Conservation (phyloP, 2,888 invertebrate species). For the Carpatolechia fugitivella region DNA sequence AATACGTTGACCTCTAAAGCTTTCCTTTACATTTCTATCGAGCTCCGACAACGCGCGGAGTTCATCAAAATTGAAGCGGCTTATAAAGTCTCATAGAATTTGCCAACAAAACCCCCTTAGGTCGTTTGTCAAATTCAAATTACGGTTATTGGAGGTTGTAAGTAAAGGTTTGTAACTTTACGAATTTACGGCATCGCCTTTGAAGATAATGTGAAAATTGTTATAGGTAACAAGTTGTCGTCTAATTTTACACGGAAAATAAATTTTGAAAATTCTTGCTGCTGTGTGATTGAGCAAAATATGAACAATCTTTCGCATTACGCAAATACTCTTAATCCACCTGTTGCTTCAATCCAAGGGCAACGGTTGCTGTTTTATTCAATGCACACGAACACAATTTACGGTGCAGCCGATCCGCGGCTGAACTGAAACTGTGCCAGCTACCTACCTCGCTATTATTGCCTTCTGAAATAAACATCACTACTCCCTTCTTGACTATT, state of each 20-base stretch:
- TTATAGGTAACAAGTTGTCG: too few relatives aligned
- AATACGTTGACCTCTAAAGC: neutral
- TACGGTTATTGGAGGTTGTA: constrained; percentile 15
- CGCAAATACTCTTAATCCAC: constrained; percentile 18
- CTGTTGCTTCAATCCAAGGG: constrained; percentile 41
- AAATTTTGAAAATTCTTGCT: too few relatives aligned
- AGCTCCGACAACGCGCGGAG: constrained; percentile 7
- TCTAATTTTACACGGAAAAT: neutral
- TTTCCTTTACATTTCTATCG: neutral
- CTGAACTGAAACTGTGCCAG: constrained; percentile 42
- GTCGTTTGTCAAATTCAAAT: constrained; percentile 17
- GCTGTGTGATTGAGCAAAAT: neutral
- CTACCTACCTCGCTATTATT: constrained; percentile 40
- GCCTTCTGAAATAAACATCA: constrained; percentile 47
- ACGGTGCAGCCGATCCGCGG: constrained; percentile 34
- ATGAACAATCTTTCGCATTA: too few relatives aligned
- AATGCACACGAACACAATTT: constrained; percentile 47
- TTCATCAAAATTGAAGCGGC: constrained; percentile 6
- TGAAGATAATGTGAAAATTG: neutral
- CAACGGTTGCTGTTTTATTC: constrained; percentile 47
- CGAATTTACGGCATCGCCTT: constrained; percentile 2
- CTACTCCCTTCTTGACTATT: constrained; percentile 35
- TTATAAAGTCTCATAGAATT: constrained; percentile 14
- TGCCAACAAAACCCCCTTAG: constrained; percentile 12
- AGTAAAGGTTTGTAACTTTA: constrained; percentile 10